A percentile compares a stretch with the other conserved stretches of the same genome.
These are phyloP conservation scores for Schizopygopsis malacanthus DNA, from an alignment of 2,797 vertebrate genomes.

Conservation along the genomic window DNA sequence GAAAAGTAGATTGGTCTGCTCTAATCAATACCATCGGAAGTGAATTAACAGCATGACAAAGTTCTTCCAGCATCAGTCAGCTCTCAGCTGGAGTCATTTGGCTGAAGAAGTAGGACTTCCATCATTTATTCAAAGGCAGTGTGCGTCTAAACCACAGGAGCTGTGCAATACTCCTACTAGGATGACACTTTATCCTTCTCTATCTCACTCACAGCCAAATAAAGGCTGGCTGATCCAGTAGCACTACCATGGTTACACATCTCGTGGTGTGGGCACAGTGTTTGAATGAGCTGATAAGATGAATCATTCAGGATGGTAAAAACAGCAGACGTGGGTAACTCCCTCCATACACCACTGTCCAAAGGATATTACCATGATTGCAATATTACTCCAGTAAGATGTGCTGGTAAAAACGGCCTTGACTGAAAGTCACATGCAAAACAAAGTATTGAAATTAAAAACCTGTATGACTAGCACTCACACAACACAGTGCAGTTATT, in stretches of 20 bases:
- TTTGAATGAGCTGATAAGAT: constrained; percentile 21
- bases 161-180: constrained; percentile 46
- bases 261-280: background rate
- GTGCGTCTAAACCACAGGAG: constrained; percentile 50
- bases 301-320: constrained; percentile 12
- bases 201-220: background rate
- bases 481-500: background rate
- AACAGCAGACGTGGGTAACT: background rate
- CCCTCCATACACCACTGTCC: background rate
- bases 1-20: background rate
- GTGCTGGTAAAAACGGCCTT: background rate
- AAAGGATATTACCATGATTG: background rate
- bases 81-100: constrained; percentile 47
- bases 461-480: background rate
- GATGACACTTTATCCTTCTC: constrained; percentile 54
- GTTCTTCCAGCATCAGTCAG: constrained; percentile 6
- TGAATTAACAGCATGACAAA: constrained; percentile 19
- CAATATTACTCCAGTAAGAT: background rate
- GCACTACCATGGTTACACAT: constrained; percentile 22
- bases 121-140: constrained; percentile 69
- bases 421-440: background rate
- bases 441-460: background rate
- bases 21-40: background rate
- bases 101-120: constrained; percentile 60
- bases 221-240: constrained; percentile 8